phyloP scores from a whole-genome alignment of 2,797 vertebrate species.

The Centroberyx gerrardi region DNA sequence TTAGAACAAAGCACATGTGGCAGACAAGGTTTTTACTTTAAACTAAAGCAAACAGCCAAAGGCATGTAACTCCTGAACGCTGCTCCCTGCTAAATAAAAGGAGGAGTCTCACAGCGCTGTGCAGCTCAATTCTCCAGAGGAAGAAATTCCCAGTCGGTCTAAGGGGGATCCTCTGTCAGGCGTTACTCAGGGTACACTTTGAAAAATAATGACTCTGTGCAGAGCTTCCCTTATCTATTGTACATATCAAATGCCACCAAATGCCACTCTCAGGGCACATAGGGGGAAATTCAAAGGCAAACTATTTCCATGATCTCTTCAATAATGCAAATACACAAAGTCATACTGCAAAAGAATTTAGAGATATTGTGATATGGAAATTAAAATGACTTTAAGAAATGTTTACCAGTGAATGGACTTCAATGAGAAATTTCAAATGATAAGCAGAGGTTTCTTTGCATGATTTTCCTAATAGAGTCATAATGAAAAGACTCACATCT shows the following conservation, averaged over 20 bases:
- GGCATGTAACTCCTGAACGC: slow-evolving; percentile 54
- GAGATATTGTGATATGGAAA: not conserved
- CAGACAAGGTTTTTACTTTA: slow-evolving; percentile 46
- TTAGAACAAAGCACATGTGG: slow-evolving; percentile 60
- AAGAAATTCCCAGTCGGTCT: slow-evolving; percentile 71
- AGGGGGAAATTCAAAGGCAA: slow-evolving; percentile 16
- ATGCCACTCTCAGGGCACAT: slow-evolving; percentile 20
- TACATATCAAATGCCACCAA: slow-evolving; percentile 51
- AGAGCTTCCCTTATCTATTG: slow-evolving; percentile 47
- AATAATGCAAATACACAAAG: slow-evolving; percentile 12
- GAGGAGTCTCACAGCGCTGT: slow-evolving; percentile 41
- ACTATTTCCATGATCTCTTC: not conserved
- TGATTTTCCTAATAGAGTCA: not conserved
- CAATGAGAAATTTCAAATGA: not conserved
- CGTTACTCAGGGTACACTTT: slow-evolving; percentile 53
- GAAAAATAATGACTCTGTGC: slow-evolving; percentile 69
- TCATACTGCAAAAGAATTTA: not conserved
- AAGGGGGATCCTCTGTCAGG: slow-evolving; percentile 66
- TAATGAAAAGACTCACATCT: not conserved
- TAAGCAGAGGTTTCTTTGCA: not conserved
- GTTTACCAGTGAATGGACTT: not conserved
- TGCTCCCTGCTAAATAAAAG: slow-evolving; percentile 66
- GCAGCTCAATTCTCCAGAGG: slow-evolving; percentile 69
- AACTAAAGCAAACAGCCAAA: slow-evolving; percentile 75
- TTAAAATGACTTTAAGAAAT: not conserved